phyloP scores from a whole-genome alignment of 2,888 invertebrate genomes.

The Gibbula magus region DNA sequence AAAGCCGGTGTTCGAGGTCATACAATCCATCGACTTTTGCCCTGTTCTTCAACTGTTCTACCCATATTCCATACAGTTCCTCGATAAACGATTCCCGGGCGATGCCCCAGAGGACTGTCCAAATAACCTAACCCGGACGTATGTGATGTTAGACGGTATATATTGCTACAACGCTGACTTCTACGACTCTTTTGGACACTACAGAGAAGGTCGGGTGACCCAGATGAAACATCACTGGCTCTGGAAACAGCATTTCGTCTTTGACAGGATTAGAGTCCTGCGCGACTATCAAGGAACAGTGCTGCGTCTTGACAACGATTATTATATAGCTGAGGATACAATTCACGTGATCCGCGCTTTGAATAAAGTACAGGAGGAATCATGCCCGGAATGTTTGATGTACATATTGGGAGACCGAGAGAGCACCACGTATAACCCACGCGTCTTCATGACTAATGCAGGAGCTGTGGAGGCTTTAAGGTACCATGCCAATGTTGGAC shows the following conservation, averaged over 20 bases:
- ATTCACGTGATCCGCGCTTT: not conserved
- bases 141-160: not conserved
- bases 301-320: constrained; percentile 26
- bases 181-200: constrained; percentile 12
- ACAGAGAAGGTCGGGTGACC: constrained; percentile 14
- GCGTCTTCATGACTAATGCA: not conserved
- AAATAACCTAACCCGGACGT: not conserved
- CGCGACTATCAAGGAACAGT: not conserved
- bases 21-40: constrained; percentile 21
- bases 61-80: constrained; percentile 20
- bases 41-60: constrained; percentile 25
- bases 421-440: not conserved
- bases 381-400: constrained; percentile 9
- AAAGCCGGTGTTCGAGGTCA: not conserved
- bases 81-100: not conserved
- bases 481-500: not conserved
- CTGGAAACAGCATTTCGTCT: constrained; percentile 26
- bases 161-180: constrained; percentile 7
- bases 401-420: constrained; percentile 15
- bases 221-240: constrained; percentile 31
- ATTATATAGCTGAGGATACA: constrained; percentile 14
- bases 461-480: too few species aligned
- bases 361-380: not conserved
- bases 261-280: not conserved
- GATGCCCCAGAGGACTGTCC: constrained; percentile 3